phyloP scores from a whole-genome alignment of 2,113 vertebrate genomes.

The Guaruba guarouba region DNA sequence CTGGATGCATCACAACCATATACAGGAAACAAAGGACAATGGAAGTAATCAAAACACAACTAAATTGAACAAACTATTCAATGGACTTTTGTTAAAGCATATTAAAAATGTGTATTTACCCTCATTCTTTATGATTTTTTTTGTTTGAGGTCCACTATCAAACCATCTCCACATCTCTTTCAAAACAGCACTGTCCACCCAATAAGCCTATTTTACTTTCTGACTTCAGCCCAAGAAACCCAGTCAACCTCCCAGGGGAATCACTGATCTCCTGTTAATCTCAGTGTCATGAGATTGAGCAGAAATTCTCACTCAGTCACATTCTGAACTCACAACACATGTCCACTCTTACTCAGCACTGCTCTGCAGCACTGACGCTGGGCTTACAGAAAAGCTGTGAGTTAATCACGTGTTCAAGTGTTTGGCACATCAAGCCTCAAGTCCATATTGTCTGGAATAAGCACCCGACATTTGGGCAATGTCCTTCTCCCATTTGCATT shows the following conservation, averaged over 20 bases:
- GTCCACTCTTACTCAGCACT: neutral
- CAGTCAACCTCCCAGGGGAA: neutral
- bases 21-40: slow-evolving; percentile 41
- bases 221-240: neutral
- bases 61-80: slow-evolving; percentile 39
- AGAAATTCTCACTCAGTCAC: neutral
- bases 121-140: neutral
- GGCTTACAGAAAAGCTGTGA: neutral
- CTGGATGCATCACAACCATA: neutral
- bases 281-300: neutral
- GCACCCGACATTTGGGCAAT: neutral
- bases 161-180: neutral
- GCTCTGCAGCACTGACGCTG: neutral
- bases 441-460: neutral
- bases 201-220: neutral
- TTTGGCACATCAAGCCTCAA: neutral
- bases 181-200: neutral
- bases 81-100: slow-evolving; percentile 11
- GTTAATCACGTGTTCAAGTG: neutral
- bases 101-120: slow-evolving; percentile 29
- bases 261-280: neutral
- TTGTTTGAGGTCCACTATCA: slow-evolving; percentile 18
- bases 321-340: neutral
- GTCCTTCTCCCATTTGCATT: neutral
- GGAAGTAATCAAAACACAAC: slow-evolving; percentile 45